Base-by-base conservation (phyloP, 2,888 invertebrate species). In the Netelia melanura region DNA sequence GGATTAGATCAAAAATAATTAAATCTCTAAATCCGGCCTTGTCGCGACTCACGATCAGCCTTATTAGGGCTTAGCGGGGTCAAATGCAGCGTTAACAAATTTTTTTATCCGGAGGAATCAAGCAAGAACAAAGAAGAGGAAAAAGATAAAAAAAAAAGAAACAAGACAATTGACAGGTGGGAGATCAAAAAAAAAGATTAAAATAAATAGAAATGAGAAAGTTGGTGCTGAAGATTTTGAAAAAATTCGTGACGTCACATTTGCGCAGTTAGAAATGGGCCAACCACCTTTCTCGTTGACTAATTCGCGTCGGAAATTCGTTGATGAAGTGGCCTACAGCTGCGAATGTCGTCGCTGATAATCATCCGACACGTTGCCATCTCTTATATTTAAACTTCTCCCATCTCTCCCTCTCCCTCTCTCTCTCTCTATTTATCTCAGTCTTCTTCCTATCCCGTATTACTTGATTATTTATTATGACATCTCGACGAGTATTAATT, bases 201-300 rank as follows among this genome's bases (percentile, higher is more conserved):
- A 30, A 30, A 30, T 3, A 30, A 30, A 30, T 3, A 30, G 5
- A 30, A 30, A 5, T 3, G 38, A 38, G 38, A 38, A 38, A 38
- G 38, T 1, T 38, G 0, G 38, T 38, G 54, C 14, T n/a, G 54
- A 48, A 14, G 48, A 10, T 48, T 10, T 48, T 48, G 11, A 10
- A 48, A 3, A 9, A 14, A 48, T 48, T 48, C 48, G 48, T 48
- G 10, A 14, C 48, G 48, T 14, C 67, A 67, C 64, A 85, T 87
- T 82, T 88, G 67, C 87, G 88, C 88, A 88, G 86, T 87, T 86
- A 38, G 83, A 81, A 87, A 86, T 87, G 80, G 85, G 8, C 48
- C 14, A 71, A 85, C 86, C 85, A 88, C 83, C 83, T 58, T 58
- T 14, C 68, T 72, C 61, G 71, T 43, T 78, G 77, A 78, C 82